Conservation (phyloP, 2,888 invertebrate genomes). For the Pantelozetes paolii region DNA sequence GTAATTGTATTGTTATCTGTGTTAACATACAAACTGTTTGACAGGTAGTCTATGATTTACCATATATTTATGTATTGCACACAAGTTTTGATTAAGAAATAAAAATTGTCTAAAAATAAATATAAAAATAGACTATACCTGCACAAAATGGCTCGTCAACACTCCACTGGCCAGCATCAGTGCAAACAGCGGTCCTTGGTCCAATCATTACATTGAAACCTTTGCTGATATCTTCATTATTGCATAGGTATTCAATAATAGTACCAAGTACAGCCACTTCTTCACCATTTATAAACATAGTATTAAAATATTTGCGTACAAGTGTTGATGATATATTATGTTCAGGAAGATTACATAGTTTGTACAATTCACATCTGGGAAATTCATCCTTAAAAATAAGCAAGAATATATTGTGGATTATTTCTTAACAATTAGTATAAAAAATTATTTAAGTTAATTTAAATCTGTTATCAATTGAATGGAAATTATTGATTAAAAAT, state of each 20-base stretch:
- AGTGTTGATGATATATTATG: background rate
- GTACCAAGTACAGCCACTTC: background rate
- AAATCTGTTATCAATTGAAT: too few species aligned
- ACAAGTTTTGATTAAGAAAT: too few species aligned
- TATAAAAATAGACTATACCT: too few species aligned
- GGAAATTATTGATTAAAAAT: too few species aligned
- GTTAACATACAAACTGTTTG: too few species aligned
- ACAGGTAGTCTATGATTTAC: background rate
- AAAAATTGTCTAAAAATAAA: too few species aligned
- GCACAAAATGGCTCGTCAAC: background rate
- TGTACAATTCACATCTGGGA: background rate
- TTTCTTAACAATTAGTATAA: too few species aligned
- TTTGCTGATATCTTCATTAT: background rate
- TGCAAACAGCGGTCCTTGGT: background rate
- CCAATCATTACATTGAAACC: background rate
- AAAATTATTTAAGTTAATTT: too few species aligned
- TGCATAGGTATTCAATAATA: background rate
- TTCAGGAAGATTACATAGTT: background rate
- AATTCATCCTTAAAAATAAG: constrained; percentile 1
- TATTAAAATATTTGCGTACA: background rate
- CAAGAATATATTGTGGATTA: too few species aligned
- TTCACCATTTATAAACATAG: background rate
- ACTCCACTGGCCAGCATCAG: background rate
- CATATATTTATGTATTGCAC: too few species aligned
- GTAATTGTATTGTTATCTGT: too few species aligned